Evolutionary conservation across 2,888 invertebrate genomes (phyloP).

Genomic region (Chouioia cunea): DNA sequence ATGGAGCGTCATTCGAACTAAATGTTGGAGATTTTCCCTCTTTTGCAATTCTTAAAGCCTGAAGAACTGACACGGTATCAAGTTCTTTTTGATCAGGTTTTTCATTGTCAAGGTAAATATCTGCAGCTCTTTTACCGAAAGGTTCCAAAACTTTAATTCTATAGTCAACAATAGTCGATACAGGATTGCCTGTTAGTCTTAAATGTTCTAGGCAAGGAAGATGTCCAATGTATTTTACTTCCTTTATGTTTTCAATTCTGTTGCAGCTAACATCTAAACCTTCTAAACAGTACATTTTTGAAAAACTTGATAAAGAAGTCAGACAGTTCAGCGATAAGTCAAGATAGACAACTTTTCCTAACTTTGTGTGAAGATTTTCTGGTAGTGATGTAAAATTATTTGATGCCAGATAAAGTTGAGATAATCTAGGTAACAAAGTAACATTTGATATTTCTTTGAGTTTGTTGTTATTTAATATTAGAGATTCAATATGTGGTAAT

Average conservation of each 20-base stretch:
- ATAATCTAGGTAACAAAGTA: slow-evolving; percentile 82
- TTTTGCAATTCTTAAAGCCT: slow-evolving; percentile 85
- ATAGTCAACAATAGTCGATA: slow-evolving; percentile 89
- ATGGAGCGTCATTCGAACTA: slow-evolving; percentile 69
- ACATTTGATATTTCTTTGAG: slow-evolving; percentile 82
- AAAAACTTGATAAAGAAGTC: slow-evolving; percentile 78
- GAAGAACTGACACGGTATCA: slow-evolving; percentile 91
- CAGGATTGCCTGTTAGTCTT: slow-evolving; percentile 89
- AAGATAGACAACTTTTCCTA: slow-evolving; percentile 89
- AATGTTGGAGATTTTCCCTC: slow-evolving; percentile 77
- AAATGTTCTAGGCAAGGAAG: slow-evolving; percentile 90
- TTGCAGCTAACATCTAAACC: slow-evolving; percentile 90
- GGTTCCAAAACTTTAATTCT: slow-evolving; percentile 89
- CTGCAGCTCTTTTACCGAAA: slow-evolving; percentile 85
- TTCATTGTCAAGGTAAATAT: slow-evolving; percentile 90
- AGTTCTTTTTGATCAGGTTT: slow-evolving; percentile 88
- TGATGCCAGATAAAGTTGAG: slow-evolving; percentile 79
- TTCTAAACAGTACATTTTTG: slow-evolving; percentile 88
- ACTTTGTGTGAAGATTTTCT: slow-evolving; percentile 83
- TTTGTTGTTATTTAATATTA: slow-evolving; percentile 84
- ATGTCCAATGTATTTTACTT: slow-evolving; percentile 83
- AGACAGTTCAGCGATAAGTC: slow-evolving; percentile 89
- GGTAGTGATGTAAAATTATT: slow-evolving; percentile 82
- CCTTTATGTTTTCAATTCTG: slow-evolving; percentile 82
- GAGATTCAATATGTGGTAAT: slow-evolving; percentile 78